Evolutionary conservation across 64 coral and sea anemone genomes (phyloP).

Genomic region (Trachythela sp.): DNA sequence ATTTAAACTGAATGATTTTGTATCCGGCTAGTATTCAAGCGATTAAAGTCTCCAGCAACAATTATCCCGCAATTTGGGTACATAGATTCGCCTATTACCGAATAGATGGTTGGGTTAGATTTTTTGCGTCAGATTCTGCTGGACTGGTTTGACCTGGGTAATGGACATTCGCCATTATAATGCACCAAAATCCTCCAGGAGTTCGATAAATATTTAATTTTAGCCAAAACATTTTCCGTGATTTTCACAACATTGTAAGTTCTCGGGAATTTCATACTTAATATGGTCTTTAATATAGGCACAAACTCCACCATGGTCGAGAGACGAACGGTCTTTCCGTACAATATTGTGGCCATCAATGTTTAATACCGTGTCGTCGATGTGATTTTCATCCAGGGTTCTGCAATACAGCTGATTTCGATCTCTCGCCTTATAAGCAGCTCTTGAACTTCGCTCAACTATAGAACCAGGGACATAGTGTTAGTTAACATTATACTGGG

Average conservation of each 20-base stretch:
- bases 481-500: slow-evolving; percentile 49
- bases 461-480: slow-evolving; percentile 46
- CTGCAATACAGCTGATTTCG: slow-evolving; percentile 4
- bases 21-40: neutral
- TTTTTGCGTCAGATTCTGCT: neutral
- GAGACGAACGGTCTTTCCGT: slow-evolving; percentile 38
- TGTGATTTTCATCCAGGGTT: slow-evolving; percentile 37
- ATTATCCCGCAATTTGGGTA: neutral
- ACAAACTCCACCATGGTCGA: slow-evolving; percentile 47
- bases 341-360: slow-evolving; percentile 51
- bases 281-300: slow-evolving; percentile 45
- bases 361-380: slow-evolving; percentile 43
- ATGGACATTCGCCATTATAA: slow-evolving; percentile 15
- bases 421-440: neutral
- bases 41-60: neutral
- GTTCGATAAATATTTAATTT: neutral
- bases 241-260: neutral
- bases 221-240: neutral
- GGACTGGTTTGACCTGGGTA: neutral
- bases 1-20: slow-evolving; percentile 1
- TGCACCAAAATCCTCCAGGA: neutral
- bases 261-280: too few relatives aligned
- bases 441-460: slow-evolving; percentile 50
- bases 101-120: neutral
- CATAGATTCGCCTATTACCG: neutral